Conservation (phyloP, 2,113 vertebrate genomes). For the Melanostigma gelatinosum region DNA sequence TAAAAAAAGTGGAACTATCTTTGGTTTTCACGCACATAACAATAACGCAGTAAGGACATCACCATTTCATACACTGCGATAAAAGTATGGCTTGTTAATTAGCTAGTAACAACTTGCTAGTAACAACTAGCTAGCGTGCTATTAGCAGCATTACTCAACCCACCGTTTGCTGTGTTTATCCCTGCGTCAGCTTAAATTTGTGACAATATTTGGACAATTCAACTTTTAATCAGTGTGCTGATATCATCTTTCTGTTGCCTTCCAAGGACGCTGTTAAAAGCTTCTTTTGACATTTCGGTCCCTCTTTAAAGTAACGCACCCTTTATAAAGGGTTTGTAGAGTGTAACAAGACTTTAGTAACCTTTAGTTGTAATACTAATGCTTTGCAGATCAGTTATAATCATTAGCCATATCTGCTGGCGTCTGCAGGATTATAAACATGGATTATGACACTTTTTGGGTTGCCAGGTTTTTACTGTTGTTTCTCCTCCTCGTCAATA, state of each 20-base stretch:
- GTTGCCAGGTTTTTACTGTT: background rate
- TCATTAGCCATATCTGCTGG: background rate
- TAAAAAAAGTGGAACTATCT: background rate
- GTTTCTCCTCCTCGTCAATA: background rate
- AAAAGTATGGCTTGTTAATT: background rate
- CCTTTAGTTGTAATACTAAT: background rate
- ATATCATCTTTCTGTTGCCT: background rate
- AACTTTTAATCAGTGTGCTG: background rate
- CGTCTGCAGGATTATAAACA: background rate
- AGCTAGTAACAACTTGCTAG: background rate
- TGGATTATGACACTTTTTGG: background rate
- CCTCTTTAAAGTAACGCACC: background rate
- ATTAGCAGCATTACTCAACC: background rate
- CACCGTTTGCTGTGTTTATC: too few species aligned
- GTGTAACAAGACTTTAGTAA: background rate
- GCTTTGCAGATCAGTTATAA: background rate
- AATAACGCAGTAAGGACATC: background rate
- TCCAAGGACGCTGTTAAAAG: background rate
- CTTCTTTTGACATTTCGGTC: background rate
- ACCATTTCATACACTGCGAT: background rate
- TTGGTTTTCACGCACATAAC: background rate
- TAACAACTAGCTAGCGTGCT: background rate
- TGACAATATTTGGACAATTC: background rate
- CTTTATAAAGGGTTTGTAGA: background rate
- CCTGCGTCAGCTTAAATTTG: background rate